Conservation (phyloP, 2,797 vertebrate species). For the Danio aesculapii region DNA sequence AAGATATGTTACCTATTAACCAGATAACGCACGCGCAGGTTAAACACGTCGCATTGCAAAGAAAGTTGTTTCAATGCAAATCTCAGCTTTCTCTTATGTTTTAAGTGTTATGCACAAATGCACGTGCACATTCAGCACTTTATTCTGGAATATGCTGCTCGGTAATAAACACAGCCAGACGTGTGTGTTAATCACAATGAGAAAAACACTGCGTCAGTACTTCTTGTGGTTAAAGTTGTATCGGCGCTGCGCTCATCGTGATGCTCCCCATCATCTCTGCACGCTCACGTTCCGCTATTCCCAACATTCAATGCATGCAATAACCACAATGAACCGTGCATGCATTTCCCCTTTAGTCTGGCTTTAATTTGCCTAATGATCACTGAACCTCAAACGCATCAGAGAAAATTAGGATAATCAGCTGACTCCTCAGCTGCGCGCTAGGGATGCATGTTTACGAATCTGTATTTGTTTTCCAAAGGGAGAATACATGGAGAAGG, state of each 20-base stretch:
- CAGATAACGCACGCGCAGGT: neutral
- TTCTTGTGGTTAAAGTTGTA: slow-evolving; percentile 36
- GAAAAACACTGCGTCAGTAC: neutral
- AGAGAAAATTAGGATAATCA: neutral
- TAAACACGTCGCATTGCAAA: neutral
- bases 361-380: neutral
- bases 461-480: neutral
- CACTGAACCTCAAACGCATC: neutral
- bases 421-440: slow-evolving; percentile 1
- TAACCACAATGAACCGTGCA: neutral
- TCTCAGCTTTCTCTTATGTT: neutral
- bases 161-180: neutral
- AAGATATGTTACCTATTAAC: slow-evolving; percentile 38
- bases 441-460: neutral
- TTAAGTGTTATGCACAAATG: neutral
- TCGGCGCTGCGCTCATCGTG: slow-evolving; percentile 2
- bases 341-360: neutral
- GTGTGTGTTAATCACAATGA: neutral
- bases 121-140: neutral
- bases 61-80: slow-evolving; percentile 9
- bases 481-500: neutral
- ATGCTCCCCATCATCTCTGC: neutral
- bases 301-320: neutral
- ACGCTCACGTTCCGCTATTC: neutral
- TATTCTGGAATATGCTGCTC: neutral